Conservation (phyloP, 2,888 invertebrate genomes). For the Mermis nigrescens region DNA sequence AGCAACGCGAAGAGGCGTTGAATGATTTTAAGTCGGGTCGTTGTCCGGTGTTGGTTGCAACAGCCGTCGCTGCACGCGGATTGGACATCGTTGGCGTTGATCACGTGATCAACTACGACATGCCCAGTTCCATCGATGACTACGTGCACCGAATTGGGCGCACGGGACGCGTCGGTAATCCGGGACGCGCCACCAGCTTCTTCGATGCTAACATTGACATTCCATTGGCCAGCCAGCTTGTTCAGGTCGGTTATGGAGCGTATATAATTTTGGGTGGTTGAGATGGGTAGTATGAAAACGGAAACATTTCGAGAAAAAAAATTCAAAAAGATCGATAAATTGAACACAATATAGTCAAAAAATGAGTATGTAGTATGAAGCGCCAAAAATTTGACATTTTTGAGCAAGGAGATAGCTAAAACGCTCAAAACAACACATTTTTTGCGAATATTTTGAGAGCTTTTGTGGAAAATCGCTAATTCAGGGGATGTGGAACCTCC, state of each 20-base stretch:
- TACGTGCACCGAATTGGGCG: slow-evolving; percentile 41
- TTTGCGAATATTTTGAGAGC: no score
- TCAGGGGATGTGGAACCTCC: no score
- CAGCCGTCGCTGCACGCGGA: slow-evolving; percentile 80
- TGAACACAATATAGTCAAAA: no score
- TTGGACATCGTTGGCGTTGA: slow-evolving; percentile 65
- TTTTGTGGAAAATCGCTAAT: no score
- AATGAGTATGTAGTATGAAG: no score
- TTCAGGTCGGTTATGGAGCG: slow-evolving; percentile 12
- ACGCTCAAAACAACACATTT: no score
- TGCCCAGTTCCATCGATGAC: slow-evolving; percentile 36
- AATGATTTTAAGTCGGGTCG: slow-evolving; percentile 44
- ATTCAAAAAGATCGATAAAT: no score
- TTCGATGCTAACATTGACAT: slow-evolving; percentile 47
- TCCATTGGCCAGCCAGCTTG: slow-evolving; percentile 38
- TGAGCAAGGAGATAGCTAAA: no score
- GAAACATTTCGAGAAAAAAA: no score
- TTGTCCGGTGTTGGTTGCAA: slow-evolving; percentile 68
- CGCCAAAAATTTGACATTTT: no score
- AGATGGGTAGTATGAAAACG: no score
- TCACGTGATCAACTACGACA: slow-evolving; percentile 39
- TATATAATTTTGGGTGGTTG: no score
- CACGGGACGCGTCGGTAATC: slow-evolving; percentile 39
- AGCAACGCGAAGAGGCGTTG: slow-evolving; percentile 53
- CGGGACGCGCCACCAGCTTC: slow-evolving; percentile 37